Percentiles rank a stretch among this genome's conserved stretches.
These are phyloP conservation scores for Noctua janthe DNA, from an alignment of 2,888 invertebrate species.

Conservation along the genomic window DNA sequence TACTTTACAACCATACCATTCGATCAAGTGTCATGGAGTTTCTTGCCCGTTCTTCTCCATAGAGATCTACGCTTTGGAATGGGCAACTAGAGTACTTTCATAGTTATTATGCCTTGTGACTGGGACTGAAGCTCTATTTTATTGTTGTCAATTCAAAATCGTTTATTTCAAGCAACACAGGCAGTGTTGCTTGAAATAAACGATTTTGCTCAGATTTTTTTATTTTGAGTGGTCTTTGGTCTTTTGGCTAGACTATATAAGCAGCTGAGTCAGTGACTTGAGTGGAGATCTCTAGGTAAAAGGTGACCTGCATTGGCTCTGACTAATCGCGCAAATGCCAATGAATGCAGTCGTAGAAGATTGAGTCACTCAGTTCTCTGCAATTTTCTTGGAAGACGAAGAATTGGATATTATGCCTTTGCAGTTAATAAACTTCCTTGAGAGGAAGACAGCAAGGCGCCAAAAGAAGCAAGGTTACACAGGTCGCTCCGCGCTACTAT, in stretches of 20 bases:
- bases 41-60: too few relatives aligned
- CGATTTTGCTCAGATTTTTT: too few relatives aligned
- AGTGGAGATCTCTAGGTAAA: background rate
- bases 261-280: background rate
- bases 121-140: too few relatives aligned
- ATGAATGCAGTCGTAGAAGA: background rate
- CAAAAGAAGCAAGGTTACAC: background rate
- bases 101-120: too few relatives aligned
- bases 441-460: background rate
- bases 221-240: background rate
- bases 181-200: too few relatives aligned
- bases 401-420: background rate
- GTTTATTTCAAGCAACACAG: too few relatives aligned
- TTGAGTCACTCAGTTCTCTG: background rate
- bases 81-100: too few relatives aligned
- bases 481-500: background rate
- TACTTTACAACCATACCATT: too few relatives aligned
- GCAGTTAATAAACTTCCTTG: background rate
- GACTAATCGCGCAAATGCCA: background rate
- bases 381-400: background rate
- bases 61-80: too few relatives aligned
- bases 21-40: too few relatives aligned
- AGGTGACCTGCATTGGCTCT: background rate
- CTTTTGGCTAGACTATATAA: background rate
- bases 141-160: too few relatives aligned